Base-by-base conservation (phyloP, 2,797 vertebrate genomes). In the Paedocypris micromegethes region DNA sequence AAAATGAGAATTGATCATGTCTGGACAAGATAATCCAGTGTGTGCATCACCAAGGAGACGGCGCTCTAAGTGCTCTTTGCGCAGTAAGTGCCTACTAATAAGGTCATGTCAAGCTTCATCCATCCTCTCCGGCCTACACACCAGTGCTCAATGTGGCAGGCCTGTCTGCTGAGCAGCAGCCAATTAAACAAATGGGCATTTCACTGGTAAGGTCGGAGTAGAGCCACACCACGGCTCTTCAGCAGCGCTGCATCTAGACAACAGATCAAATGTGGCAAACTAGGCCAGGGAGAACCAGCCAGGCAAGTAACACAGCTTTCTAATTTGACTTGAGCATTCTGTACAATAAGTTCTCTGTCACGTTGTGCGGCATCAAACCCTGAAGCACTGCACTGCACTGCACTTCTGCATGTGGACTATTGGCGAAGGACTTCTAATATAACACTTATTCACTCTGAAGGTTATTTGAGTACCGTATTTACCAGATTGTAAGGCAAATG, bases 81-180 rank as follows among this genome's bases (percentile, higher is more conserved):
- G 64, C 68, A 60, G 61, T 78, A 86, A 88, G 83, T 87, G 86
- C 81, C 80, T 81, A 75, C 83, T 88, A 87, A 89, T 83, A 89
- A 88, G 88, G 88, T 88, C 87, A 87, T 88, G 88, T 90, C 89
- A 89, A 80, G 84, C 81, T 85, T 81, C 82, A 87, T 90, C 79
- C 79, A 85, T 89, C 80, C 81, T 82, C 67, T 77, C 71, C 64
- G 62, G 73, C 75, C 53, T 72, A 67, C 75, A 81, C 79, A 80
- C 62, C 46, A 70, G 62, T 62, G 66, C 63, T 67, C 56, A 64
- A 58, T 64, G 47, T 72, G 74, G 68, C 67, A 78, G 68, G 65
- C 66, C 72, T 74, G 70, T 76, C 72, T 68, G 63, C 69, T 52
- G 63, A 72, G 72, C 74, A 64, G 72, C 73, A 74, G 66, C 66